These are phyloP conservation scores for Pseudopodoces humilis DNA, from an alignment of 2,113 vertebrate species.

Conservation along the genomic window DNA sequence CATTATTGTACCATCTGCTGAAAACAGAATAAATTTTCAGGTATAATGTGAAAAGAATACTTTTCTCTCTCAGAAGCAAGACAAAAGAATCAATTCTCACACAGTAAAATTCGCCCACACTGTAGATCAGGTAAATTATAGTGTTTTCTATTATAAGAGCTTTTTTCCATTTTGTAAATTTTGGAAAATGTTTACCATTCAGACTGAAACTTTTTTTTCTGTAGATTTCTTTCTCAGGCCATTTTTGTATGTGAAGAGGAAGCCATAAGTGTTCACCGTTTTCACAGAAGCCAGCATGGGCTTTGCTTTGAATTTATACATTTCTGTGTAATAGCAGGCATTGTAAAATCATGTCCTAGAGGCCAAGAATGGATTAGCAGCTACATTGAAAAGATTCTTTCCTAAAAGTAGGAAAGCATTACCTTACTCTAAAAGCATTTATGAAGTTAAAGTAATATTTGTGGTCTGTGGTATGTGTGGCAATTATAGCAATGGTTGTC, in stretches of 20 bases:
- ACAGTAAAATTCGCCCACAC: background rate
- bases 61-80: background rate
- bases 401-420: background rate
- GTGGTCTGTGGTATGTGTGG: background rate
- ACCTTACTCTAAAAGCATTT: background rate
- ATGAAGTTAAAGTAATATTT: background rate
- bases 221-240: background rate
- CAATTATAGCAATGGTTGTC: background rate
- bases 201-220: background rate
- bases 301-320: background rate
- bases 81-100: background rate
- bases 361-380: background rate
- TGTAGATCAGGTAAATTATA: background rate
- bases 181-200: background rate
- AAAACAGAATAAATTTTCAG: constrained; percentile 11
- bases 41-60: background rate
- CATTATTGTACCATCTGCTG: background rate
- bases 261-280: background rate
- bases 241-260: background rate
- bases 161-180: background rate
- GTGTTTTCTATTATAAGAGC: background rate
- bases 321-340: background rate
- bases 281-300: background rate
- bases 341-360: background rate
- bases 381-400: background rate